Conservation (phyloP, 2,888 invertebrate genomes). For the Tupiocoris notatus region DNA sequence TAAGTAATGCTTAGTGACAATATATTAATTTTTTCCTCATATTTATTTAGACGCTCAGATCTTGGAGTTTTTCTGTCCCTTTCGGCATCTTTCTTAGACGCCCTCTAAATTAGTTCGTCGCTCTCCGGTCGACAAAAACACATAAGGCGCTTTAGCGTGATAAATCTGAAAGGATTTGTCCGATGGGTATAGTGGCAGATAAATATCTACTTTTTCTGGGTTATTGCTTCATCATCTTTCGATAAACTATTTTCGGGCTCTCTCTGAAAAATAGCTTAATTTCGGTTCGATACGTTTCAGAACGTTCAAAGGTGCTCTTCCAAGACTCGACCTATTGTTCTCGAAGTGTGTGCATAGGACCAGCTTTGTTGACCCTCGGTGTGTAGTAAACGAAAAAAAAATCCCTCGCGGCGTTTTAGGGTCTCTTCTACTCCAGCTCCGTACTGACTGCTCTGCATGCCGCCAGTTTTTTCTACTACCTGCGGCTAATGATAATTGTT, state of each 20-base stretch:
- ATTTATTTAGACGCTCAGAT: too few species aligned
- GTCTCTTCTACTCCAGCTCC: not conserved
- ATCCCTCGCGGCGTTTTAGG: not conserved
- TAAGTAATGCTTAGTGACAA: too few species aligned
- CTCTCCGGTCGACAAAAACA: not conserved
- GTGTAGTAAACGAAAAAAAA: not conserved
- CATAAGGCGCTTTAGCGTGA: not conserved
- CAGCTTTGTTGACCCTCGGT: not conserved
- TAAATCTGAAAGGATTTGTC: not conserved
- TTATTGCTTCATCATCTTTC: not conserved
- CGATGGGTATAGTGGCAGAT: not conserved
- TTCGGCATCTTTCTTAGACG: too few species aligned
- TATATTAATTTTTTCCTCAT: too few species aligned
- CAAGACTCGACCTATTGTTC: not conserved
- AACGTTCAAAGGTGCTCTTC: not conserved
- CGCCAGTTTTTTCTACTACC: not conserved
- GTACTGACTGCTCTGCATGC: not conserved
- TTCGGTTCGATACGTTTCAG: not conserved
- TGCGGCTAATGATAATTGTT: not conserved
- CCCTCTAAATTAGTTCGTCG: too few species aligned
- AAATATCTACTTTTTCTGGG: not conserved
- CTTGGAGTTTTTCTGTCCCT: too few species aligned
- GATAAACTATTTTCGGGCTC: not conserved
- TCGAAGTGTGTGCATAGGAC: not conserved
- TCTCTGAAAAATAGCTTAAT: not conserved